phyloP scores from a whole-genome alignment of 2,888 invertebrate species.

The Euphydryas editha region DNA sequence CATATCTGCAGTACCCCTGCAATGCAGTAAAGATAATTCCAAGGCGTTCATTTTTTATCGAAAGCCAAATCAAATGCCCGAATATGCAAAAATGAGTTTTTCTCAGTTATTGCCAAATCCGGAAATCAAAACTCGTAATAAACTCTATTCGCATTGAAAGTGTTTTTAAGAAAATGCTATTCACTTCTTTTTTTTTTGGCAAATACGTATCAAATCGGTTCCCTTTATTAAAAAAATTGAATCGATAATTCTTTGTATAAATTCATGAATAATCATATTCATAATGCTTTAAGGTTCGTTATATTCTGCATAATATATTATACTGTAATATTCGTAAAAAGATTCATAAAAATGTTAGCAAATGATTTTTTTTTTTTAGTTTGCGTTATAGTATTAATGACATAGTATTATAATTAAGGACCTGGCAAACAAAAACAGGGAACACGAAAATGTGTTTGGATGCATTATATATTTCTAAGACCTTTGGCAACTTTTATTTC shows the following conservation, averaged over 20 bases:
- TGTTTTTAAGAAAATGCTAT: constrained; percentile 25
- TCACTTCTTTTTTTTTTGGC: constrained; percentile 27
- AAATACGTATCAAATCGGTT: constrained; percentile 13
- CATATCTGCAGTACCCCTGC: constrained; percentile 36
- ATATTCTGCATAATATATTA: no score
- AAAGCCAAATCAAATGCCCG: constrained; percentile 31
- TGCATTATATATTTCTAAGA: no score
- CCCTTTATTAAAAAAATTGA: constrained; percentile 23
- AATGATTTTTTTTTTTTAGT: no score
- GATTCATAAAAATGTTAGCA: no score
- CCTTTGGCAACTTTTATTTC: no score
- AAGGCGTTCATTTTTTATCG: constrained; percentile 33
- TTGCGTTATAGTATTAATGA: no score
- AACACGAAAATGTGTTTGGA: no score
- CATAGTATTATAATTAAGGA: no score
- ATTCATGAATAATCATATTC: background rate
- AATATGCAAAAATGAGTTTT: constrained; percentile 36
- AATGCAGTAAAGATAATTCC: constrained; percentile 36
- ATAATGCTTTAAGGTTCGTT: no score
- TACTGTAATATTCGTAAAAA: no score
- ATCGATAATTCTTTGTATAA: background rate
- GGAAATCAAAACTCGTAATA: constrained; percentile 40
- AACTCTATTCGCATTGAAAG: constrained; percentile 35
- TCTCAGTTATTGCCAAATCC: constrained; percentile 40
- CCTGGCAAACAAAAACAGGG: no score